These are phyloP conservation scores for Chloroceryle amazona DNA, from an alignment of 2,797 vertebrate species.

Conservation along the genomic window DNA sequence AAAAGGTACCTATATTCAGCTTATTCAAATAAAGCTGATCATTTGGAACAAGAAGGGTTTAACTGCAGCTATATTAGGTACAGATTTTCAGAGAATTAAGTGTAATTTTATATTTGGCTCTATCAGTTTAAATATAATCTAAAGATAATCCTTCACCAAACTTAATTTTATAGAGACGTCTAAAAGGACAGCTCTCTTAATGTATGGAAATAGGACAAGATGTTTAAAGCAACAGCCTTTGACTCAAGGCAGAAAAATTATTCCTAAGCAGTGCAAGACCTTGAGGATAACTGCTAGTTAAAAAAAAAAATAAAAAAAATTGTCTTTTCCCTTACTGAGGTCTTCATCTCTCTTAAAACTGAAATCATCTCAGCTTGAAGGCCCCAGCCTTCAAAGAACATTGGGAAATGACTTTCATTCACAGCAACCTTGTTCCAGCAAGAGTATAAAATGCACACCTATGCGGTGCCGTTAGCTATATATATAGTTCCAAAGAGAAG, in stretches of 20 bases:
- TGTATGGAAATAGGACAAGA: slow-evolving; percentile 65
- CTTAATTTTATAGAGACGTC: not conserved
- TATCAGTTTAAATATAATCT: slow-evolving; percentile 51
- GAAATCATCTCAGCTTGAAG: not conserved
- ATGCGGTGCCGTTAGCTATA: not conserved
- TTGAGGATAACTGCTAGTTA: not conserved
- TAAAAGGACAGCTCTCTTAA: slow-evolving; percentile 15
- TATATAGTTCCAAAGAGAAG: not conserved
- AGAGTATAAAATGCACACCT: not conserved
- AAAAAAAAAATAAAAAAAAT: not conserved
- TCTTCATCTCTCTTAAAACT: not conserved
- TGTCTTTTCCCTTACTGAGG: not conserved
- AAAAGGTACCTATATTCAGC: not conserved
- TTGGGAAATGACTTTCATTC: not conserved
- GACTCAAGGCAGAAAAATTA: slow-evolving; percentile 31
- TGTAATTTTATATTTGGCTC: slow-evolving; percentile 2
- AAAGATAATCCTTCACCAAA: slow-evolving; percentile 36
- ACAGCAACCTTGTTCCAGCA: not conserved
- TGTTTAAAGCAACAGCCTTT: slow-evolving; percentile 47
- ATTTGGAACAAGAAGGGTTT: slow-evolving; percentile 8
- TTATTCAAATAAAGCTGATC: slow-evolving; percentile 23
- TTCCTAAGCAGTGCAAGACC: not conserved
- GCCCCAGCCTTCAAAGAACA: not conserved
- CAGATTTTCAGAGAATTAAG: slow-evolving; percentile 42
- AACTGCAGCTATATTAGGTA: slow-evolving; percentile 42